A percentile compares a stretch with the other conserved stretches of the same genome.
Conservation (phyloP, 2,888 invertebrate genomes). For the Andrena haemorrhoa region DNA sequence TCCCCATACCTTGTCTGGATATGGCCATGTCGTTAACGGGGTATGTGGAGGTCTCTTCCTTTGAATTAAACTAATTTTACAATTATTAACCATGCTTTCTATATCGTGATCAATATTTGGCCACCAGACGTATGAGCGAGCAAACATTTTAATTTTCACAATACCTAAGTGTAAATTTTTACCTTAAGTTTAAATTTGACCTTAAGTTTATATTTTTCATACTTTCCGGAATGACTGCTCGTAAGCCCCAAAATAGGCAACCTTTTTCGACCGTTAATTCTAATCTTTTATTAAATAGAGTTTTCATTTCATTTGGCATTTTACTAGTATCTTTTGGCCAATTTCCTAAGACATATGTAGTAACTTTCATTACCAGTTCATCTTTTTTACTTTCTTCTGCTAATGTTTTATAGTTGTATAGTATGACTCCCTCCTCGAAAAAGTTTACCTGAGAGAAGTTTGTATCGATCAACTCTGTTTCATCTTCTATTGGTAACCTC, state of each 20-base stretch:
- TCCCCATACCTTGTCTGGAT: too few relatives aligned
- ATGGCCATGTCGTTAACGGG: too few relatives aligned
- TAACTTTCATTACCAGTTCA: constrained; percentile 38
- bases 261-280: constrained; percentile 42
- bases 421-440: neutral
- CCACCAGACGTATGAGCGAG: constrained; percentile 40
- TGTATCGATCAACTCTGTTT: neutral
- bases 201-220: neutral
- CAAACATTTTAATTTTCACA: constrained; percentile 46
- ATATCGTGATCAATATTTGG: too few relatives aligned
- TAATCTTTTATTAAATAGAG: constrained; percentile 32
- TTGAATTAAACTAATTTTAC: too few relatives aligned
- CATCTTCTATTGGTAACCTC: constrained; percentile 38
- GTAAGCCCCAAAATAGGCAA: constrained; percentile 32
- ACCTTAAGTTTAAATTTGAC: neutral
- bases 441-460: constrained; percentile 9
- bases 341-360: constrained; percentile 14
- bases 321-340: constrained; percentile 27
- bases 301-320: constrained; percentile 25
- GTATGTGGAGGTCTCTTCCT: too few relatives aligned
- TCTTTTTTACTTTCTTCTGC: constrained; percentile 43
- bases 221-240: constrained; percentile 1
- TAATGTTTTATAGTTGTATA: neutral
- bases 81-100: too few relatives aligned
- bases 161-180: constrained; percentile 24